Conservation (phyloP, 2,888 invertebrate species). For the Calephelis perditalis region DNA sequence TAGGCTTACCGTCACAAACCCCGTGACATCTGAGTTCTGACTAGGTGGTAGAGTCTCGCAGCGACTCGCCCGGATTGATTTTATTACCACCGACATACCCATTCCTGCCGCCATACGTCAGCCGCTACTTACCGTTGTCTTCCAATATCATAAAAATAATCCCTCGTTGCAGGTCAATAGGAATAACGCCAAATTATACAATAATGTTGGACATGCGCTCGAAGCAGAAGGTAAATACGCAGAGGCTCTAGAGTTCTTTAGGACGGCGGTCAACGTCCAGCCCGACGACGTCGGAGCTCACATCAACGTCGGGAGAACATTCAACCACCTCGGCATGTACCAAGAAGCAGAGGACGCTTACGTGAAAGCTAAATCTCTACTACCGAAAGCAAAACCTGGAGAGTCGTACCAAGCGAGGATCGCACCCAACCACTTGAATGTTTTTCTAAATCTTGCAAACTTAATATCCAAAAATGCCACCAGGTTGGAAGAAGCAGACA, state of each 20-base stretch:
- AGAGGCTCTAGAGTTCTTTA: conserved; percentile 94
- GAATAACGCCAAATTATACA: conserved; percentile 96
- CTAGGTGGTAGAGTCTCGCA: too few species aligned
- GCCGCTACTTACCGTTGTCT: too few species aligned
- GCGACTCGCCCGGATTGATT: too few species aligned
- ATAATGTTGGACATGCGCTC: conserved; percentile 97
- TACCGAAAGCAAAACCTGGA: conserved; percentile 94
- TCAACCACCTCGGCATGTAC: conserved; percentile 88
- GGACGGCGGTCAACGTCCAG: conserved; percentile 94
- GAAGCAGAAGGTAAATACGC: conserved; percentile 83
- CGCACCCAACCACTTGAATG: conserved; percentile 96
- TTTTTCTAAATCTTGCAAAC: conserved; percentile 96
- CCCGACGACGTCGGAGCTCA: conserved; percentile 97
- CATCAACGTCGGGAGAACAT: conserved; percentile 97
- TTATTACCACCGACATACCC: too few species aligned
- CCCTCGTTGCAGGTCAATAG: conserved; percentile 85
- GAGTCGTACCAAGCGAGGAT: conserved; percentile 97
- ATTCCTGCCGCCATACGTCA: too few species aligned
- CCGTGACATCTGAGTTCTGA: too few species aligned
- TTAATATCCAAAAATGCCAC: conserved; percentile 95
- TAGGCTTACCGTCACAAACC: too few species aligned
- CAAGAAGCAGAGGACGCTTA: conserved; percentile 95
- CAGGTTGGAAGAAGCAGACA: conserved; percentile 94
- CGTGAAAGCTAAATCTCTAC: conserved; percentile 90
- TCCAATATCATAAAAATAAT: not conserved